These are phyloP conservation scores for Psilopogon haemacephalus DNA, from an alignment of 2,113 vertebrate species.

Conservation along the genomic window DNA sequence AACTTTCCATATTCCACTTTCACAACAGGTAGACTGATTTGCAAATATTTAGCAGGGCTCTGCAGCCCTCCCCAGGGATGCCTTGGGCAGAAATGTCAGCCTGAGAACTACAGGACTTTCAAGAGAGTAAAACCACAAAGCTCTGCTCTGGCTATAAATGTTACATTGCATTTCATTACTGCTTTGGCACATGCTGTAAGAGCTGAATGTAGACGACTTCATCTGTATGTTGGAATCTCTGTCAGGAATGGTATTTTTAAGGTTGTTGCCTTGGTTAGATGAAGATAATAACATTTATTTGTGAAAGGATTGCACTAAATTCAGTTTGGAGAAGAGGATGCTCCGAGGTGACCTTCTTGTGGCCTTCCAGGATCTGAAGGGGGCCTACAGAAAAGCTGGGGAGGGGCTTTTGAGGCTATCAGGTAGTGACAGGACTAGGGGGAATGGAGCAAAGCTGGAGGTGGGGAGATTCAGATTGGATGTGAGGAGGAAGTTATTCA, in stretches of 20 bases:
- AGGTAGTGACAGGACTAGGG: no score
- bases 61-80: background rate
- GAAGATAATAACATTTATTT: constrained; percentile 30
- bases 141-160: constrained; percentile 49
- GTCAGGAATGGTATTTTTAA: constrained; percentile 8
- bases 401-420: no score
- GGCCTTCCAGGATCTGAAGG: no score
- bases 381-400: no score
- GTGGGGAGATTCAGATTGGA: no score
- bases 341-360: no score
- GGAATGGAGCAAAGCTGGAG: no score
- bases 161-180: constrained; percentile 22
- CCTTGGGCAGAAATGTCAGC: constrained; percentile 20
- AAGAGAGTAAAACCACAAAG: constrained; percentile 8
- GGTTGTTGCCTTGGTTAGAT: background rate
- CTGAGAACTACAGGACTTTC: background rate
- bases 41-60: constrained; percentile 12
- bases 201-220: background rate
- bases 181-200: background rate
- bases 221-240: background rate
- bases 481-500: no score
- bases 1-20: background rate
- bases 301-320: background rate
- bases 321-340: no score
- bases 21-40: background rate